Evolutionary conservation across 2,888 invertebrate species (phyloP).

Genomic region (Brachylomia viminalis): DNA sequence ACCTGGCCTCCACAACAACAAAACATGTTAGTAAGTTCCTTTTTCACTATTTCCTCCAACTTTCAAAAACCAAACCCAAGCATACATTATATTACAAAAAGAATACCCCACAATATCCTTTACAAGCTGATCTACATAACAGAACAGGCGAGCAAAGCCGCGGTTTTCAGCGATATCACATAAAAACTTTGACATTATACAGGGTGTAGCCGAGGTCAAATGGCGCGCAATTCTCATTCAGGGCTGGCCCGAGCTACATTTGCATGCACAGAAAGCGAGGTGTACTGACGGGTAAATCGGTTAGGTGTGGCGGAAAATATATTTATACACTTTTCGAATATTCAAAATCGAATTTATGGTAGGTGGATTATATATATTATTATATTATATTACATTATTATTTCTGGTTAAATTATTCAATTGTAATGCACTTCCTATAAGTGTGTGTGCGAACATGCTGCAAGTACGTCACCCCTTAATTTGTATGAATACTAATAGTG

Average conservation of each 20-base stretch:
- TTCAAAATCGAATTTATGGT: too few relatives aligned
- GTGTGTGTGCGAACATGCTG: too few relatives aligned
- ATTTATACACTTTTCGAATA: neutral
- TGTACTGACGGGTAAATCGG: neutral
- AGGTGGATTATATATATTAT: too few relatives aligned
- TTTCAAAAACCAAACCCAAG: neutral
- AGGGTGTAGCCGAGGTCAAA: constrained; percentile 37
- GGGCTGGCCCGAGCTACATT: constrained; percentile 40
- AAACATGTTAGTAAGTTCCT: too few relatives aligned
- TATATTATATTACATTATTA: too few relatives aligned
- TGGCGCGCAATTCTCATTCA: constrained; percentile 33
- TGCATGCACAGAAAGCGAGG: constrained; percentile 39
- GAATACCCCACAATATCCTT: constrained; percentile 29
- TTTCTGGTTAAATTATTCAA: too few relatives aligned
- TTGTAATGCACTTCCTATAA: too few relatives aligned
- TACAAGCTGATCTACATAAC: constrained; percentile 38
- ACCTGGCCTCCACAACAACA: neutral
- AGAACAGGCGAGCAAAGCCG: constrained; percentile 23
- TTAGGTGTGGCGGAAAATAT: too few relatives aligned
- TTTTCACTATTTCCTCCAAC: neutral
- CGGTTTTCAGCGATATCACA: constrained; percentile 26
- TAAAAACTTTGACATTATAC: constrained; percentile 61
- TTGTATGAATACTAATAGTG: too few relatives aligned
- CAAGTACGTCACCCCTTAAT: too few relatives aligned
- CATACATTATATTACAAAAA: neutral